Percentiles rank a stretch among this genome's conserved stretches.
Evolutionary conservation across 1,140 invertebrate genomes (phyloP).

Genomic region (Temnothorax curvispinosus): DNA sequence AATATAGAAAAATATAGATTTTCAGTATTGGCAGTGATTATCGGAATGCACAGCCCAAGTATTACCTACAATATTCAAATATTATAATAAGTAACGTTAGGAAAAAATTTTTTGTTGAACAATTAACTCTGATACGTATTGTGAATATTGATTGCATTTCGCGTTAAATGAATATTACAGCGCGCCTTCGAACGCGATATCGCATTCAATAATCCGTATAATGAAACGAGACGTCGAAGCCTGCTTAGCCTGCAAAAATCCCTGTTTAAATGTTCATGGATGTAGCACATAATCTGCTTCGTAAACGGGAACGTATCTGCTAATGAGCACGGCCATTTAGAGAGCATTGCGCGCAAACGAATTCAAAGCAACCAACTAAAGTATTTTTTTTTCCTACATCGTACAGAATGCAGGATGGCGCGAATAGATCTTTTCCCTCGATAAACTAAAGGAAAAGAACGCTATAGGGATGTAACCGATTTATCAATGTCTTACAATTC

Average conservation of each 20-base stretch:
- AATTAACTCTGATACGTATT: not conserved
- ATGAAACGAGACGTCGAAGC: conserved; percentile 6
- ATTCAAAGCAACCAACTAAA: not conserved
- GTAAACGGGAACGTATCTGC: conserved; percentile 32
- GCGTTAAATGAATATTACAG: not conserved
- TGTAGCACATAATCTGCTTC: conserved; percentile 30
- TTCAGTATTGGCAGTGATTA: too few species aligned
- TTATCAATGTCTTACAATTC: not conserved
- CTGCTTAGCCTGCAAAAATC: conserved; percentile 11
- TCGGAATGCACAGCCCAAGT: not conserved
- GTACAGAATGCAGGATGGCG: not conserved
- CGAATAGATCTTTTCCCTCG: not conserved
- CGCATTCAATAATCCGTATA: conserved; percentile 8
- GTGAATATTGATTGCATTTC: not conserved
- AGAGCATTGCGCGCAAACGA: not conserved
- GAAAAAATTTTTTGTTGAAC: not conserved
- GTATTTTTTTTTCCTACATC: not conserved
- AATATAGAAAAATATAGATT: too few species aligned
- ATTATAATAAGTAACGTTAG: not conserved
- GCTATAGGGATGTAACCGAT: not conserved
- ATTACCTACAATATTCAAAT: not conserved
- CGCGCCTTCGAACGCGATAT: not conserved
- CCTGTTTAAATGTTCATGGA: conserved; percentile 2
- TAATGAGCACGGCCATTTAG: conserved; percentile 39
- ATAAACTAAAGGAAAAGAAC: not conserved